phyloP scores from a whole-genome alignment of 2,888 invertebrate species.

The Leptinotarsa haldemani region DNA sequence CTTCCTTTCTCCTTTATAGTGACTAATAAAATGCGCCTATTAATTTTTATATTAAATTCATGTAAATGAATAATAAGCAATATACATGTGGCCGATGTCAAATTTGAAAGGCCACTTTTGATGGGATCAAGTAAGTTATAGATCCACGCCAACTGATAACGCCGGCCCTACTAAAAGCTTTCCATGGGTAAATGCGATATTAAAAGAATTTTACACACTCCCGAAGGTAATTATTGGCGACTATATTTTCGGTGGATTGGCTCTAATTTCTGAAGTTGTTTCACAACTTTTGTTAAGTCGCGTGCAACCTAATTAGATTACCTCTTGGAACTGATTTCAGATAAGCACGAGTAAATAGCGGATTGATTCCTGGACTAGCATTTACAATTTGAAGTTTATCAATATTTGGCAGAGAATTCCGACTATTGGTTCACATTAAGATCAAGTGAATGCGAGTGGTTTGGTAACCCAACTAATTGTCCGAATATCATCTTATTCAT shows the following conservation, averaged over 20 bases:
- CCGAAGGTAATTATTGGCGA: constrained; percentile 37
- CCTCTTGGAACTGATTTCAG: constrained; percentile 6
- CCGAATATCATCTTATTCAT: too few relatives aligned
- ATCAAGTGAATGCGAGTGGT: too few relatives aligned
- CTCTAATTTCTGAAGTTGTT: constrained; percentile 29
- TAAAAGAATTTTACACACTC: constrained; percentile 36
- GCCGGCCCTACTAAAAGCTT: constrained; percentile 63
- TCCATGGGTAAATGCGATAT: constrained; percentile 52
- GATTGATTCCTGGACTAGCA: not conserved
- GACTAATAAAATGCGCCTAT: constrained; percentile 40
- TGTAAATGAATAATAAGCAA: constrained; percentile 62
- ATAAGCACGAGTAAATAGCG: constrained; percentile 14
- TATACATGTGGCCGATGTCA: constrained; percentile 64
- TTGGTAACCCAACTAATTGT: too few relatives aligned
- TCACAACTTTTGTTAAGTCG: constrained; percentile 28
- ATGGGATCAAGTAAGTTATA: constrained; percentile 62
- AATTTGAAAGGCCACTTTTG: constrained; percentile 65
- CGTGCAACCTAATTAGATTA: constrained; percentile 22
- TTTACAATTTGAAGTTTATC: not conserved
- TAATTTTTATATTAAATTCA: constrained; percentile 49
- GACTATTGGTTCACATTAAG: too few relatives aligned
- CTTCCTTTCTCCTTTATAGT: constrained; percentile 26
- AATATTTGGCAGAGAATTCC: too few relatives aligned
- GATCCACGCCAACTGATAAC: constrained; percentile 65
- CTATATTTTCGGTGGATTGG: constrained; percentile 19